Evolutionary conservation across 2,113 vertebrate genomes (phyloP).

Genomic region (Phaethornis superciliosus): DNA sequence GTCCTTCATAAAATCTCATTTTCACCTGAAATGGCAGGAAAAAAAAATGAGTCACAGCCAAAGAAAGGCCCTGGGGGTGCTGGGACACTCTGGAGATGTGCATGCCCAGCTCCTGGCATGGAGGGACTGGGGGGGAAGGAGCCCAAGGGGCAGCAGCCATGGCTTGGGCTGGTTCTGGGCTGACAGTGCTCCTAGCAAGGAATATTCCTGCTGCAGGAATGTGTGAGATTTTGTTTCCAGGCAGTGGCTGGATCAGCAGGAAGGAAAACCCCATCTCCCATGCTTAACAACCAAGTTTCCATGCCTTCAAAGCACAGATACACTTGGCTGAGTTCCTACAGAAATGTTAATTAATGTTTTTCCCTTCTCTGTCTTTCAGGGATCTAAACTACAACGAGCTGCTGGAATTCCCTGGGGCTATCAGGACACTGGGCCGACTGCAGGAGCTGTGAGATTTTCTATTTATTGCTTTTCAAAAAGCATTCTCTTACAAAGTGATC

Average conservation of each 20-base stretch:
- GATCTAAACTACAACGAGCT: slow-evolving; percentile 95
- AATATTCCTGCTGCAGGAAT: not conserved
- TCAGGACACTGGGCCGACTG: slow-evolving; percentile 90
- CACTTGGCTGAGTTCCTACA: not conserved
- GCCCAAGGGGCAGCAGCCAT: not conserved
- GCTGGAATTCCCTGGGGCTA: slow-evolving; percentile 90
- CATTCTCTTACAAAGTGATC: not conserved
- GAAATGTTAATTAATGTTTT: slow-evolving; percentile 11
- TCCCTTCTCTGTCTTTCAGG: slow-evolving; percentile 72
- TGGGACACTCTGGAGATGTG: not conserved
- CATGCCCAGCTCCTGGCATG: not conserved
- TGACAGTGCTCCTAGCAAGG: not conserved
- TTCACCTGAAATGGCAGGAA: not conserved
- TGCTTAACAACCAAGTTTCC: slow-evolving; percentile 48
- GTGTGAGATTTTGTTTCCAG: slow-evolving; percentile 40
- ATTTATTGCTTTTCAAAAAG: slow-evolving; percentile 9
- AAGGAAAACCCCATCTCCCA: slow-evolving; percentile 47
- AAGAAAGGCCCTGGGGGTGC: not conserved
- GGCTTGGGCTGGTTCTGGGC: not conserved
- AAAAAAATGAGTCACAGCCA: not conserved
- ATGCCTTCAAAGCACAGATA: slow-evolving; percentile 23
- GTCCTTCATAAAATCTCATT: not conserved
- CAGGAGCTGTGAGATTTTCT: slow-evolving; percentile 91
- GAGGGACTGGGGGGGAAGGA: not conserved
- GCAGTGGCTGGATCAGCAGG: not conserved